Conservation (phyloP, 1,140 invertebrate species). For the Drosophila nannoptera region DNA sequence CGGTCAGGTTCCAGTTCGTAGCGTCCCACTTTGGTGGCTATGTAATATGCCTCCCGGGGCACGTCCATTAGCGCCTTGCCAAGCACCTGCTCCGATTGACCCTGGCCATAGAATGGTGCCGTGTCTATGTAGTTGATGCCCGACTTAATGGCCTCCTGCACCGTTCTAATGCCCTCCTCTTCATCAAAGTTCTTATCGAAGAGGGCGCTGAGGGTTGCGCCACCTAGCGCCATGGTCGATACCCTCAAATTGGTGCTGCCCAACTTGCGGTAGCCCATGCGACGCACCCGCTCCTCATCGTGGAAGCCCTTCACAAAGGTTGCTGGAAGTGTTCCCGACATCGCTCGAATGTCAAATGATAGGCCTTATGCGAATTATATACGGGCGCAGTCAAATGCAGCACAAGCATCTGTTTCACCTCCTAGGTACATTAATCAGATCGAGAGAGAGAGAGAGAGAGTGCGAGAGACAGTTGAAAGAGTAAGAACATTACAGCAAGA, state of each 20-base stretch:
- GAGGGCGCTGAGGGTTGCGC: slow-evolving; percentile 57
- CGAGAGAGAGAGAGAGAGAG: neutral
- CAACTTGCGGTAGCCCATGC: slow-evolving; percentile 82
- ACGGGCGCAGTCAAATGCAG: neutral
- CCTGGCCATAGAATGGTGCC: slow-evolving; percentile 94
- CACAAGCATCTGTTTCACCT: neutral
- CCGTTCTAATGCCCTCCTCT: slow-evolving; percentile 84
- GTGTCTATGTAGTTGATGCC: slow-evolving; percentile 97
- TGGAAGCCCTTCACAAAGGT: slow-evolving; percentile 83
- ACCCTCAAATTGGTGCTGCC: slow-evolving; percentile 82
- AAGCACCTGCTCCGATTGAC: slow-evolving; percentile 87
- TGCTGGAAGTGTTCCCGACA: slow-evolving; percentile 70
- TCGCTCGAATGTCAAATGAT: slow-evolving; percentile 21
- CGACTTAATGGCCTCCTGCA: slow-evolving; percentile 85
- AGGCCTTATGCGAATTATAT: slow-evolving; percentile 1
- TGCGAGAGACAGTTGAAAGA: neutral
- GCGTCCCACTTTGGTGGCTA: slow-evolving; percentile 96
- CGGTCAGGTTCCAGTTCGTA: slow-evolving; percentile 86
- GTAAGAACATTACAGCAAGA: neutral
- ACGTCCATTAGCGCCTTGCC: slow-evolving; percentile 90
- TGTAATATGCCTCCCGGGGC: slow-evolving; percentile 90
- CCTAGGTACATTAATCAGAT: neutral
- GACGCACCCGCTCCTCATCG: slow-evolving; percentile 80
- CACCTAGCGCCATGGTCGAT: slow-evolving; percentile 81
- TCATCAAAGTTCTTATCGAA: slow-evolving; percentile 75